Conservation (phyloP, 2,797 vertebrate genomes). For the Mus caroli region DNA sequence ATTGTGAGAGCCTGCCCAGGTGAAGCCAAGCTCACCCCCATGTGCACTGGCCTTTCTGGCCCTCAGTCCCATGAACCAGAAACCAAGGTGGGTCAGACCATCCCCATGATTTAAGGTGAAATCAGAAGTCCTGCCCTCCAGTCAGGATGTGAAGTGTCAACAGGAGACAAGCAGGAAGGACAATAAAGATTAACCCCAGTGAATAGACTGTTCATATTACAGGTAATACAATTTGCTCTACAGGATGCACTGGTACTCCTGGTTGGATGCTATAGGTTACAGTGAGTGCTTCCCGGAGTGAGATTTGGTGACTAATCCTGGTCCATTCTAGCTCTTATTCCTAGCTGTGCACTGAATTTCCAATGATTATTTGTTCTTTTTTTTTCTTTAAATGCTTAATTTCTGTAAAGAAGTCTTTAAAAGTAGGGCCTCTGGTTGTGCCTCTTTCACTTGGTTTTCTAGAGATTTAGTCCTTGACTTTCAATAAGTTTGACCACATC, state of each 20-base stretch:
- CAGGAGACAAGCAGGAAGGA: neutral
- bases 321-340: neutral
- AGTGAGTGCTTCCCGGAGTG: neutral
- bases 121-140: neutral
- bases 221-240: neutral
- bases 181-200: neutral
- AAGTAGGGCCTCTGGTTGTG: neutral
- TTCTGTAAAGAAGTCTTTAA: conserved; percentile 4
- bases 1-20: neutral
- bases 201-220: neutral
- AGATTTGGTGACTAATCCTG: conserved; percentile 23
- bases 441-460: conserved; percentile 52
- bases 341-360: conserved; percentile 26
- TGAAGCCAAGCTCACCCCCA: neutral
- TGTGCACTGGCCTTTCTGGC: neutral
- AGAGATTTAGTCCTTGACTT: conserved; percentile 44
- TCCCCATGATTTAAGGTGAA: neutral
- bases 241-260: neutral
- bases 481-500: neutral
- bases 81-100: neutral
- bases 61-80: neutral
- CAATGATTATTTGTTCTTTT: neutral
- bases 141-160: neutral
- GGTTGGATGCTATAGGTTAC: neutral
- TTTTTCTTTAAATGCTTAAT: neutral